These are phyloP conservation scores for Napeogenes sylphis DNA, from an alignment of 2,888 invertebrate species.

Conservation along the genomic window DNA sequence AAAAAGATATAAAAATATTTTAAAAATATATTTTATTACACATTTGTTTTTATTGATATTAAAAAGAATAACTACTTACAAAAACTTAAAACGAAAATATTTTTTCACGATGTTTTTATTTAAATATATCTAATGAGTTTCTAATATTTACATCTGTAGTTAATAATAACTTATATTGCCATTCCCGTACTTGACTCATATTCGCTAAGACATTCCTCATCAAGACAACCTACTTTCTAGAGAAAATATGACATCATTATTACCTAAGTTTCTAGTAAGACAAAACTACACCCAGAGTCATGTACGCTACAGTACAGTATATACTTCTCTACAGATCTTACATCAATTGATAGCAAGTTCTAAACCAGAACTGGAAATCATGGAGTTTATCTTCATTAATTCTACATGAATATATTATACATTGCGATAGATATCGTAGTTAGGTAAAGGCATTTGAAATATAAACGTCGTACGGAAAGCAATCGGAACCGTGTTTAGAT, in stretches of 20 bases:
- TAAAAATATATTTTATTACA: too few relatives aligned
- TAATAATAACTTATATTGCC: conserved; percentile 4
- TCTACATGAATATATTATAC: too few relatives aligned
- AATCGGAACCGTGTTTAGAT: not conserved
- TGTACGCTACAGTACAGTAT: conserved; percentile 1
- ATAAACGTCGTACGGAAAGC: not conserved
- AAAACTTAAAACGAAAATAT: too few relatives aligned
- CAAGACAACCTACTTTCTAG: conserved; percentile 53
- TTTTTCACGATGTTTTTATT: too few relatives aligned
- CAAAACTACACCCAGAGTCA: conserved; percentile 22
- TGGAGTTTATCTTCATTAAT: too few relatives aligned
- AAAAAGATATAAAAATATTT: not conserved
- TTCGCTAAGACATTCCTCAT: conserved; percentile 50
- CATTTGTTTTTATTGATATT: too few relatives aligned
- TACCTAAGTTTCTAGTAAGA: conserved; percentile 33
- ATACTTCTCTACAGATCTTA: not conserved
- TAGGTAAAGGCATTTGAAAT: not conserved
- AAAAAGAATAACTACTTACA: too few relatives aligned
- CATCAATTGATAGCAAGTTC: too few relatives aligned
- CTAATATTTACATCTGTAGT: too few relatives aligned
- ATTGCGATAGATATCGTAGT: too few relatives aligned
- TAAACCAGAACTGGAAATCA: too few relatives aligned
- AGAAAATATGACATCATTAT: conserved; percentile 53
- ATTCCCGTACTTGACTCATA: conserved; percentile 43
- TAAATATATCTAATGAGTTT: too few relatives aligned